Base-by-base conservation (phyloP, 2,888 invertebrate genomes). In the Mimas tiliae region DNA sequence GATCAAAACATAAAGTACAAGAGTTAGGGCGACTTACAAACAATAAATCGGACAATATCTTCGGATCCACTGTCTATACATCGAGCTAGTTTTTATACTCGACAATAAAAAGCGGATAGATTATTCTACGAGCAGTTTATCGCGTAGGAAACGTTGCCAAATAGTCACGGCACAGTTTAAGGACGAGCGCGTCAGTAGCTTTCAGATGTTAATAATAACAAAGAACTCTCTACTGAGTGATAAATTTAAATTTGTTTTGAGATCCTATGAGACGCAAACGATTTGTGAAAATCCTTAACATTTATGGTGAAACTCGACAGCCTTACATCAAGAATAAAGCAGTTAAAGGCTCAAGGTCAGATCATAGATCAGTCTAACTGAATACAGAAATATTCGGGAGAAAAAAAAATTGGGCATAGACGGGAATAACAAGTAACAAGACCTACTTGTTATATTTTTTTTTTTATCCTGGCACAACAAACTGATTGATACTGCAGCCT, bases 151-250 rank as follows among this genome's bases (percentile, higher is more conserved):
- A 75, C 70, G 72, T 77, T 80, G 82, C 80, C 84, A 83, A 82
- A 76, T 77, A 75, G 74, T 74, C 71, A 75, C 70, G 62, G 66
- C 69, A 21, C 66, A 76, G 86, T 87, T 87, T 87, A 87, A 83
- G 87, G 87, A 67, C 80, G 81, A 77, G 47, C 78, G 78, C 73
- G 70, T 78, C 78, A 75, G 71, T 69, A 66, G 67, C 68, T 69
- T 77, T 69, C 73, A 77, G 73, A 78, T 77, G 63, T 66, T 27
- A 53, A 58, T 65, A 33, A 48, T 1, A 11, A 38, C 16, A 58
- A n/a, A 16, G 38, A 34, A 21, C 21, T 11, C 27, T 14, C 27
- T 52, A 21, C 27, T 14, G 38, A 19, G 6, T 19, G 1, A 38
- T 58, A 42, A 16, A 42, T 58, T 16, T 34, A 14, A 53, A 21